These are phyloP conservation scores for Boulengeromyrus knoepffleri DNA, from an alignment of 2,113 vertebrate species.

Conservation along the genomic window DNA sequence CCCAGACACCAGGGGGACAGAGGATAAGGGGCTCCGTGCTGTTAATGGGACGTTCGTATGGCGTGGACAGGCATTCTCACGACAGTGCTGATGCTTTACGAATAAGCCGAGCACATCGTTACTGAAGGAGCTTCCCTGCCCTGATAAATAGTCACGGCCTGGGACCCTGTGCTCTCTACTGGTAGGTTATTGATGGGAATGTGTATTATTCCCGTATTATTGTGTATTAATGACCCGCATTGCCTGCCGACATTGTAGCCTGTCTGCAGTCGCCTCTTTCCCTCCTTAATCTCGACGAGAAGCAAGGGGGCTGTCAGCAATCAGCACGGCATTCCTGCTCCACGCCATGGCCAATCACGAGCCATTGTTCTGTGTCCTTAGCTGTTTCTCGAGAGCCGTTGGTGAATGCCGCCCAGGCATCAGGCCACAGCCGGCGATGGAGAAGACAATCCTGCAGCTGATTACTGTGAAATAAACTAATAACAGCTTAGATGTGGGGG, in stretches of 20 bases:
- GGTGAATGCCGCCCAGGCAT: background rate
- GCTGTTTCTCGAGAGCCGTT: background rate
- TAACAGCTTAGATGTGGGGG: background rate
- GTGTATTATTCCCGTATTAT: slow-evolving; percentile 43
- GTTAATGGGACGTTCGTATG: background rate
- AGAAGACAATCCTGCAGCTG: background rate
- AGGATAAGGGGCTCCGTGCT: background rate
- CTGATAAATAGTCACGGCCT: background rate
- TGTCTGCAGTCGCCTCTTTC: slow-evolving; percentile 53
- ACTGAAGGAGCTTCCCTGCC: background rate
- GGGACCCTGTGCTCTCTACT: slow-evolving; percentile 30
- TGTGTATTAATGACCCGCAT: slow-evolving; percentile 55
- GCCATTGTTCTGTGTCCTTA: background rate
- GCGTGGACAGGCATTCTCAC: background rate
- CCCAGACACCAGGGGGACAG: background rate
- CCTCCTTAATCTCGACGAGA: slow-evolving; percentile 54
- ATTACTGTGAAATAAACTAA: background rate
- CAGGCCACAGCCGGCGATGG: background rate
- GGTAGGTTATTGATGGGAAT: slow-evolving; percentile 58
- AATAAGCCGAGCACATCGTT: background rate
- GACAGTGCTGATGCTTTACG: background rate
- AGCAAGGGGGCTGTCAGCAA: slow-evolving; percentile 37
- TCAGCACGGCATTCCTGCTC: background rate
- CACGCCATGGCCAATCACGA: background rate
- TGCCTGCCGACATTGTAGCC: slow-evolving; percentile 50